These are phyloP conservation scores for Ferrisia virgata DNA, from an alignment of 2,888 invertebrate genomes.

Conservation along the genomic window DNA sequence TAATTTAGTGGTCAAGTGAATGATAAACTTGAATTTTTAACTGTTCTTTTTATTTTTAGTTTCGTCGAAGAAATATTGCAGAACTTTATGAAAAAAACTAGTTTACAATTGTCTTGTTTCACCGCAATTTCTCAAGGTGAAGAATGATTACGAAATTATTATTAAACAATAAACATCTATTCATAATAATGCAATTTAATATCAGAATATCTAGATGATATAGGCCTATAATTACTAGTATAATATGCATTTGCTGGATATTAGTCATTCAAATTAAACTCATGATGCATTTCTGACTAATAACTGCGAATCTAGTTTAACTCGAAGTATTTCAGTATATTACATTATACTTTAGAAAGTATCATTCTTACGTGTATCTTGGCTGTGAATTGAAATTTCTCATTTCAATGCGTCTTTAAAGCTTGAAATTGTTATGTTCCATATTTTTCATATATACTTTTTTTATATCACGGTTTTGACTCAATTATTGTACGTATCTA, in stretches of 20 bases:
- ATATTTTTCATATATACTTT: not conserved
- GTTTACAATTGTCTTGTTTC: constrained; percentile 33
- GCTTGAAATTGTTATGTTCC: not conserved
- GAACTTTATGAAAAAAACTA: constrained; percentile 35
- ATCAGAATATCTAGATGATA: not conserved
- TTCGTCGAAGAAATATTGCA: constrained; percentile 18
- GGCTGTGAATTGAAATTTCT: not conserved
- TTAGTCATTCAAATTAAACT: not conserved
- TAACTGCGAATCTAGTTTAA: not conserved
- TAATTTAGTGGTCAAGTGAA: too few species aligned
- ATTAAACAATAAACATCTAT: too few species aligned
- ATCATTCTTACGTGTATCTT: not conserved
- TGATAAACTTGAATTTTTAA: not conserved
- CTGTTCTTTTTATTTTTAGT: not conserved
- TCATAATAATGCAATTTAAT: not conserved
- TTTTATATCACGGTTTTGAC: not conserved
- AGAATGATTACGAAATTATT: not conserved
- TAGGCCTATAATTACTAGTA: not conserved
- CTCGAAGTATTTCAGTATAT: not conserved
- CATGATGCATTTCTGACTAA: not conserved
- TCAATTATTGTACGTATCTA: not conserved
- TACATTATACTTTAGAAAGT: not conserved
- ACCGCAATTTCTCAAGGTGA: not conserved
- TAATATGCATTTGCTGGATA: not conserved
- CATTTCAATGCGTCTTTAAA: not conserved